Conservation (phyloP, 2,113 vertebrate genomes). For the Hydrochoerus hydrochaeris region DNA sequence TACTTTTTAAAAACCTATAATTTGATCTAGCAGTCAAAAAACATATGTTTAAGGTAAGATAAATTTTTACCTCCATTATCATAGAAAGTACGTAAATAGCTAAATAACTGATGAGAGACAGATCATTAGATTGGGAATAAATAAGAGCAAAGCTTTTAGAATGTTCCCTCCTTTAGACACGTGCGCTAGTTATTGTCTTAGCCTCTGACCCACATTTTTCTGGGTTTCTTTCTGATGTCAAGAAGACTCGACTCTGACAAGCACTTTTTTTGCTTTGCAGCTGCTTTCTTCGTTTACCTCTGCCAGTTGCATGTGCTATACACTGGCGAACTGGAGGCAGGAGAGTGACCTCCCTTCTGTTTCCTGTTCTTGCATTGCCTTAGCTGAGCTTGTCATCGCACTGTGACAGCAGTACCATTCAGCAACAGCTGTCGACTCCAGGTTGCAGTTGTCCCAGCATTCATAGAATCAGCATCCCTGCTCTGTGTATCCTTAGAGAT, state of each 20-base stretch:
- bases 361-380: neutral
- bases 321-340: too few species aligned
- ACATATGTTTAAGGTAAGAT: neutral
- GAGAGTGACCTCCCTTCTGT: neutral
- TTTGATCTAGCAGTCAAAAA: slow-evolving; percentile 27
- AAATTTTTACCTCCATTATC: neutral
- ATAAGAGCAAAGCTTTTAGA: slow-evolving; percentile 5
- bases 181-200: neutral
- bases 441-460: neutral
- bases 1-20: neutral
- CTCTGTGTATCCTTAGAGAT: neutral
- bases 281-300: neutral
- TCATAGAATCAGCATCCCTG: neutral
- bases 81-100: neutral
- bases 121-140: neutral
- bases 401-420: neutral
- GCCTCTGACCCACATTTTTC: neutral
- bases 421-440: neutral
- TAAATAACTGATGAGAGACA: neutral
- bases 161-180: neutral
- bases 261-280: neutral
- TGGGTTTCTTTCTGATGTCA: neutral
- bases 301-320: too few species aligned
- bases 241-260: neutral
- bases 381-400: neutral